These are phyloP conservation scores for Agonum fuliginosum DNA, from an alignment of 2,888 invertebrate genomes.

Conservation along the genomic window DNA sequence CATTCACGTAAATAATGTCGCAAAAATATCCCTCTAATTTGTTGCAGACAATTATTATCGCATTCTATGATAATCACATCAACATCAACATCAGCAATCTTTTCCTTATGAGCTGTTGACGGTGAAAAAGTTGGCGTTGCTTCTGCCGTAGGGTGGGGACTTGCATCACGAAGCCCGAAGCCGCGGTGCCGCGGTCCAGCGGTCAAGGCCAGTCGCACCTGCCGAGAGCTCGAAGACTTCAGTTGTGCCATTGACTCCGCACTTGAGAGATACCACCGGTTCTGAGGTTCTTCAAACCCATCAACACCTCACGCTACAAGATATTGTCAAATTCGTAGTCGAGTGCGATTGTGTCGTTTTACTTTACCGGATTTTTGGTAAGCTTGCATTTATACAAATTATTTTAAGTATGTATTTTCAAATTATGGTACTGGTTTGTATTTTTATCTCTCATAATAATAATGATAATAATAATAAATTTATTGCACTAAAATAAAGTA, in stretches of 20 bases:
- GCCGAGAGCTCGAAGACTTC: slow-evolving; percentile 56
- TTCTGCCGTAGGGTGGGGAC: slow-evolving; percentile 36
- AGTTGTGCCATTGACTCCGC: slow-evolving; percentile 71
- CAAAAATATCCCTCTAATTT: neutral
- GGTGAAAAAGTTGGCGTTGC: slow-evolving; percentile 29
- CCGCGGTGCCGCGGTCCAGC: slow-evolving; percentile 55
- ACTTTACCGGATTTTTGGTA: neutral
- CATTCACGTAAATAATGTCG: no score
- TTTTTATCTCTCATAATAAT: no score
- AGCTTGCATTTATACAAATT: neutral
- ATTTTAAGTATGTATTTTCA: no score
- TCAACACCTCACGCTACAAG: neutral
- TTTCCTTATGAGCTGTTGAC: slow-evolving; percentile 17
- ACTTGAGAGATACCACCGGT: slow-evolving; percentile 24
- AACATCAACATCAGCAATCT: neutral
- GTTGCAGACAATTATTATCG: neutral
- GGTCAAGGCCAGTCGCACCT: slow-evolving; percentile 60
- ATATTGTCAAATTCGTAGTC: slow-evolving; percentile 10
- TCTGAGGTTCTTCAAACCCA: neutral
- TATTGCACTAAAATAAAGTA: no score
- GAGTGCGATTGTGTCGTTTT: no score
- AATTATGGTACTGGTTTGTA: no score
- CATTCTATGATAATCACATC: neutral
- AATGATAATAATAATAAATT: no score
- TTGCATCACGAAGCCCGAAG: slow-evolving; percentile 48